A percentile compares a stretch with the other conserved stretches of the same genome.
These are phyloP conservation scores for Drosophila tanythrix DNA, from an alignment of 2,888 invertebrate genomes.

Conservation along the genomic window DNA sequence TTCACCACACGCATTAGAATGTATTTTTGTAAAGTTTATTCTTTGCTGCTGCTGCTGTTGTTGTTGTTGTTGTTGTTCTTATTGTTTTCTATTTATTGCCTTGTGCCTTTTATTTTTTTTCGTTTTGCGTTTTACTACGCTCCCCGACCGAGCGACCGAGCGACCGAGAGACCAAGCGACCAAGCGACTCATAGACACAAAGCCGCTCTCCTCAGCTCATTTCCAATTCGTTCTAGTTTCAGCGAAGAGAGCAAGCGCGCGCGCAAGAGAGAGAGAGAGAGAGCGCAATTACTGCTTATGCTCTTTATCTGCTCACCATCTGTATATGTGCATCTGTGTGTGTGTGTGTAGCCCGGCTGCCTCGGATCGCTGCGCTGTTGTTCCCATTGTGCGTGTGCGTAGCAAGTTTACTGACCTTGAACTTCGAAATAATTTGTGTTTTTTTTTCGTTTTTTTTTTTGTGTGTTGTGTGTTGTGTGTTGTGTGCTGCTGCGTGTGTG, in stretches of 20 bases:
- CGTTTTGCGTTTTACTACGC: constrained; percentile 10
- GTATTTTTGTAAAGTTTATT: constrained; percentile 43
- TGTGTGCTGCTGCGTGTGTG: constrained; percentile 37
- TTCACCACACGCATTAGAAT: constrained; percentile 31
- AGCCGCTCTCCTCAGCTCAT: constrained; percentile 40
- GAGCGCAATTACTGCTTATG: constrained; percentile 26
- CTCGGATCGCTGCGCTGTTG: constrained; percentile 44
- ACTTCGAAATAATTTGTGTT: constrained; percentile 80
- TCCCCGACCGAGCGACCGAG: constrained; percentile 16
- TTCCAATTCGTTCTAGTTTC: constrained; percentile 73
- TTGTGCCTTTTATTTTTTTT: not conserved
- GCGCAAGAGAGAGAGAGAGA: constrained; percentile 3
- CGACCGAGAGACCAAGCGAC: constrained; percentile 36
- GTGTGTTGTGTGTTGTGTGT: not conserved
- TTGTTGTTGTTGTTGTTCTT: constrained; percentile 15
- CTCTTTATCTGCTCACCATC: constrained; percentile 46
- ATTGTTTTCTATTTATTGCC: constrained; percentile 18
- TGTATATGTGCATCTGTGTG: constrained; percentile 10
- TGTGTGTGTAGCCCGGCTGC: constrained; percentile 18
- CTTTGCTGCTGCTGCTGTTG: constrained; percentile 8
- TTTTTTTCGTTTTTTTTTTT: not conserved
- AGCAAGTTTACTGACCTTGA: constrained; percentile 85
- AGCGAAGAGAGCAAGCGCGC: constrained; percentile 34
- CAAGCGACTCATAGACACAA: constrained; percentile 40
- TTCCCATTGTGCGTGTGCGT: constrained; percentile 73